Evolutionary conservation across 2,797 vertebrate species (phyloP).

Genomic region (Enteromius viviparus): DNA sequence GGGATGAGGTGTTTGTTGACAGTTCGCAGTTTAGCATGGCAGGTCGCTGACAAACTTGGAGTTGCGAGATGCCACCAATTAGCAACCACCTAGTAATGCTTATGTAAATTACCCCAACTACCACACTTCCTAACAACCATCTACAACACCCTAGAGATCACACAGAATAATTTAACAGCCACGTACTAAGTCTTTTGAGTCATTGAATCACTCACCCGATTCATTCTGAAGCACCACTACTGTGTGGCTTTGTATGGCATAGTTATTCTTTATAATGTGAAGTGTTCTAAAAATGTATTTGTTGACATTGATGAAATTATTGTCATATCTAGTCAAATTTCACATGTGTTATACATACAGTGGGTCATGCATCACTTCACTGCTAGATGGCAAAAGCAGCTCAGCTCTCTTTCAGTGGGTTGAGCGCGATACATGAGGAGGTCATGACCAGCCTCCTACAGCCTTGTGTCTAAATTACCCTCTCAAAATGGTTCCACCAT

Average conservation of each 20-base stretch:
- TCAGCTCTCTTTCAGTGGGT: background rate
- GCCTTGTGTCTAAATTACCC: conserved; percentile 42
- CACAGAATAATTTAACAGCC: background rate
- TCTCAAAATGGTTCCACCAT: conserved; percentile 59
- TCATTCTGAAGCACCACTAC: background rate
- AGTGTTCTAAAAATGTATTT: background rate
- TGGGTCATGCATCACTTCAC: background rate
- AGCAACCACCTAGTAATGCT: background rate
- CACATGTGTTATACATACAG: background rate
- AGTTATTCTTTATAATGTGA: background rate
- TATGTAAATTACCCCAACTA: background rate
- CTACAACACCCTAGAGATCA: background rate
- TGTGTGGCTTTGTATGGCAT: background rate
- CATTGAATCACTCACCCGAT: background rate
- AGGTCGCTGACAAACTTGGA: no score
- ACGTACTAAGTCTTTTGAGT: background rate
- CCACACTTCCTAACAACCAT: background rate
- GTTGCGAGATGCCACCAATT: no score
- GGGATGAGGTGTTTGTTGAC: no score
- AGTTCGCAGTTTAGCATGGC: no score
- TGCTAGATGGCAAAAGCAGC: conserved; percentile 15
- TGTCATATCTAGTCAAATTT: background rate
- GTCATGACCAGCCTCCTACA: conserved; percentile 51
- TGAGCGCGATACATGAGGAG: conserved; percentile 23
- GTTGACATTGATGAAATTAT: background rate